Evolutionary conservation across 2,113 vertebrate genomes (phyloP), one percentile per base, ranked within the genome.

Genomic region (Axis porcinus): DNA sequence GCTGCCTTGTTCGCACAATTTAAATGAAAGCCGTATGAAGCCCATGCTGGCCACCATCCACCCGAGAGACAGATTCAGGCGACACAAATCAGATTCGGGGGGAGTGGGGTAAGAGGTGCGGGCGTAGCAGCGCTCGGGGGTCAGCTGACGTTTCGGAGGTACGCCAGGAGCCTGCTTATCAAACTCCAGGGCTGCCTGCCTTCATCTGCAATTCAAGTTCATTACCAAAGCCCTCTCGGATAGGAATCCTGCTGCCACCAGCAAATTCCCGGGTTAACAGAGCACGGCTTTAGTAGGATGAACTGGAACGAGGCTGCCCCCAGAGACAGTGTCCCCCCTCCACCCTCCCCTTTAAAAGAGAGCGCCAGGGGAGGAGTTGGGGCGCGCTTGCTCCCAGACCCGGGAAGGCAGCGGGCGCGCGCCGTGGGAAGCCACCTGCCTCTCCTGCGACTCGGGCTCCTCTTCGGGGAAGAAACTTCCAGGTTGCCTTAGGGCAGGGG

Each of bases 241-340:
- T 52, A 95, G 76, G 25, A 93, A 95, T 97, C 93, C 96, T 95
- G 98, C 97, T 62, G 45, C 54, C 76, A 58, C 86, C 95, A 97
- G 98, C 95, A 91, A 27, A 95, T 95, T 90, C 90, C 91, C 96
- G 2, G 23, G 94, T 62, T 11, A 9, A 19, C 55, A n/a, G 74
- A 79, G 50, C 93, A n/a, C 64, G 2, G 28, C 87, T 70, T 74
- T 85, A 10, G 12, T 36, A 21, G 43, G 60, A 60, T 9, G 45
- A 62, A 30, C 55, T 11, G 60, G 45, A 52, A 12, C 3, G n/a
- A 27, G 67, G 54, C 64, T 45, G 67, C 57, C 45, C 25, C 79
- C 78, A 14, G 40, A 43, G 27, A 36, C 50, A 3, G n/a, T 40
- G 33, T 30, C 13, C 33, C 64, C 19, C 43, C 43, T 40, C 40